Conservation (phyloP, 2,113 vertebrate species). For the Arvicanthis niloticus region DNA sequence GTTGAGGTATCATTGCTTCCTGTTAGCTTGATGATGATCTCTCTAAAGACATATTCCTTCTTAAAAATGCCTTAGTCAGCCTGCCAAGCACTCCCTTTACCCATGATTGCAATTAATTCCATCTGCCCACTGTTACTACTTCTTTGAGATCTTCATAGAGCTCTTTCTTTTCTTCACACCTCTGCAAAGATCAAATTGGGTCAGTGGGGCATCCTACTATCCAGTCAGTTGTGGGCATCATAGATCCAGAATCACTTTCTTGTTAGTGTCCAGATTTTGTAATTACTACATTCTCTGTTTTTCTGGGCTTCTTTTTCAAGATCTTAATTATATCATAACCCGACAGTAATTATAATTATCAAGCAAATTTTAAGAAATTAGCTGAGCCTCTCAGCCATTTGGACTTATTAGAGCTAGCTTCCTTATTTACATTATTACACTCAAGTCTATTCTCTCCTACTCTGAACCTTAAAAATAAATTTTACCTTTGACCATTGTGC, state of each 20-base stretch:
- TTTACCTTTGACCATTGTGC: conserved; percentile 33
- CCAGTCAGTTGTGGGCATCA: conserved; percentile 31
- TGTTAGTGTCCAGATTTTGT: conserved; percentile 57
- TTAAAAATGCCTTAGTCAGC: conserved; percentile 70
- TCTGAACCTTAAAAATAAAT: conserved; percentile 34
- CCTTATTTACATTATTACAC: conserved; percentile 16
- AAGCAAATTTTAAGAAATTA: conserved; percentile 75
- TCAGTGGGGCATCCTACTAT: conserved; percentile 50
- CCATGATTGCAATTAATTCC: conserved; percentile 56
- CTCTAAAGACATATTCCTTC: conserved; percentile 61
- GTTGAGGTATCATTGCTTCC: conserved; percentile 60
- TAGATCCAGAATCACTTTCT: conserved; percentile 49
- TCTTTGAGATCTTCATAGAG: conserved; percentile 6
- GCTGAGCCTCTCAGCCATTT: conserved; percentile 26
- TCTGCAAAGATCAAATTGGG: conserved; percentile 62
- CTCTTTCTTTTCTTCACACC: conserved; percentile 30
- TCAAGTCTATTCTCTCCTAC: not conserved
- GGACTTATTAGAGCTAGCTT: conserved; percentile 21
- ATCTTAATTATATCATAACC: conserved; percentile 69
- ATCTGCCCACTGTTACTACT: conserved; percentile 50
- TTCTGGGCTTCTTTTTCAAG: conserved; percentile 52
- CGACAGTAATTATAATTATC: conserved; percentile 64
- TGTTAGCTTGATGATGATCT: conserved; percentile 69
- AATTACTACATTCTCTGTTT: conserved; percentile 44
- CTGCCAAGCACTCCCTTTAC: conserved; percentile 53